Percentiles rank a stretch among this genome's conserved stretches.
These are phyloP conservation scores for Macrochelys suwanniensis DNA, from an alignment of 2,797 vertebrate species.

Conservation along the genomic window DNA sequence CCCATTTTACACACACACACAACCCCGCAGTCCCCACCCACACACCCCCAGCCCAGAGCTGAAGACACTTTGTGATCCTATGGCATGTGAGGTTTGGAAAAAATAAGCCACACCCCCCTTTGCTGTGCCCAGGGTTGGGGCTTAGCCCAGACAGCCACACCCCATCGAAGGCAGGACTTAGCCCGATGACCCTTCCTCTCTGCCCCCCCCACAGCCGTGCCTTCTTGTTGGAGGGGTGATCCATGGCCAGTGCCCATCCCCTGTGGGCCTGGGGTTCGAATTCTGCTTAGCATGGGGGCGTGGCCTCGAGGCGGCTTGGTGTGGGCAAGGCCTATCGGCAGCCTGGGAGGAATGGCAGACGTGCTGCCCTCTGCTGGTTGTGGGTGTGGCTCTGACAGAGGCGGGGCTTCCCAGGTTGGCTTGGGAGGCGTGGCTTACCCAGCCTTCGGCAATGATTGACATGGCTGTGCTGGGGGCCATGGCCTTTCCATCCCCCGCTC, in stretches of 20 bases:
- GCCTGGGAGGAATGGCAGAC: not conserved
- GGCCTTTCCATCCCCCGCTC: not conserved
- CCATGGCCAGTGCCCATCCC: not conserved
- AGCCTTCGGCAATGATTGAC: not conserved
- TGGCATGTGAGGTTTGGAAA: not conserved
- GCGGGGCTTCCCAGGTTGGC: not conserved
- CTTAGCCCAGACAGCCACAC: not conserved
- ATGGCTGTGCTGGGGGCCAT: not conserved
- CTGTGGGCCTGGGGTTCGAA: not conserved
- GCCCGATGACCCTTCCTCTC: not conserved
- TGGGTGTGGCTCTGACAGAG: not conserved
- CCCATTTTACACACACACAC: not conserved
- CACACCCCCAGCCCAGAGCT: not conserved
- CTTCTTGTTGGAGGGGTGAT: not conserved
- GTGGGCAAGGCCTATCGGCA: not conserved
- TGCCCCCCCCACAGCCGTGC: not conserved
- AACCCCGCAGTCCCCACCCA: no score
- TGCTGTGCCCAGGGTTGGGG: not conserved
- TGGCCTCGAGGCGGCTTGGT: not conserved
- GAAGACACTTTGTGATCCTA: not conserved
- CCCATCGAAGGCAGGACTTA: not conserved
- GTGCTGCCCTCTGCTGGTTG: not conserved
- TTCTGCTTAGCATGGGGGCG: not conserved
- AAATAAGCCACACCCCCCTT: not conserved
- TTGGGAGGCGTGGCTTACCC: not conserved